phyloP scores from a whole-genome alignment of 2,797 vertebrate genomes.

The Pagetopsis macropterus region DNA sequence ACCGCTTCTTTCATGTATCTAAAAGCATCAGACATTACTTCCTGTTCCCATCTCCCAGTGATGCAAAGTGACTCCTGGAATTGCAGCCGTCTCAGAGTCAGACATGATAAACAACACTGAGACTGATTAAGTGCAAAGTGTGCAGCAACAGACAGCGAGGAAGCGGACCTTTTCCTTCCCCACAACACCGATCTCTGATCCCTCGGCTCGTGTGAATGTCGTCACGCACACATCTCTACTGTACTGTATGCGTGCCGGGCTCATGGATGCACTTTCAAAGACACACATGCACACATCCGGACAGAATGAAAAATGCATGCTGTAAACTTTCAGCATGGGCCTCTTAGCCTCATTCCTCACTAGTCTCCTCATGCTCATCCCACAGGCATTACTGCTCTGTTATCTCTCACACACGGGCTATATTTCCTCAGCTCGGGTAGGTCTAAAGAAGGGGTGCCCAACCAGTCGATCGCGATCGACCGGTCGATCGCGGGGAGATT shows the following conservation, averaged over 20 bases:
- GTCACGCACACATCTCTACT: conserved; percentile 42
- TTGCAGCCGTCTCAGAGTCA: conserved; percentile 47
- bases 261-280: conserved; percentile 21
- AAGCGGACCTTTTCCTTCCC: conserved; percentile 50
- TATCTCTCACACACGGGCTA: conserved; percentile 39
- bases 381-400: conserved; percentile 26
- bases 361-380: conserved; percentile 27
- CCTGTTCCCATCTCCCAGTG: conserved; percentile 29
- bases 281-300: conserved; percentile 34
- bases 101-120: conserved; percentile 58
- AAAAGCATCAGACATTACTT: conserved; percentile 25
- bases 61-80: conserved; percentile 55
- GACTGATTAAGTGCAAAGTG: conserved; percentile 59
- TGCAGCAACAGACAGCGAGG: conserved; percentile 49
- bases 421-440: conserved; percentile 36
- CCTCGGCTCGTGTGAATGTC: conserved; percentile 49
- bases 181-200: conserved; percentile 47
- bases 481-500: too few species aligned
- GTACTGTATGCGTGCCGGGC: conserved; percentile 27
- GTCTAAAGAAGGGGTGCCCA: neutral
- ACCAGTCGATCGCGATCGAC: too few species aligned
- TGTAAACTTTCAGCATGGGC: conserved; percentile 66
- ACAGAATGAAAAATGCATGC: conserved; percentile 75
- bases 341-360: conserved; percentile 53
- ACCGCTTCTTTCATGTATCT: conserved; percentile 18